Evolutionary conservation across 2,797 vertebrate species (phyloP), one percentile per base, ranked within the genome.

Genomic region (Tiaroga cobitis): DNA sequence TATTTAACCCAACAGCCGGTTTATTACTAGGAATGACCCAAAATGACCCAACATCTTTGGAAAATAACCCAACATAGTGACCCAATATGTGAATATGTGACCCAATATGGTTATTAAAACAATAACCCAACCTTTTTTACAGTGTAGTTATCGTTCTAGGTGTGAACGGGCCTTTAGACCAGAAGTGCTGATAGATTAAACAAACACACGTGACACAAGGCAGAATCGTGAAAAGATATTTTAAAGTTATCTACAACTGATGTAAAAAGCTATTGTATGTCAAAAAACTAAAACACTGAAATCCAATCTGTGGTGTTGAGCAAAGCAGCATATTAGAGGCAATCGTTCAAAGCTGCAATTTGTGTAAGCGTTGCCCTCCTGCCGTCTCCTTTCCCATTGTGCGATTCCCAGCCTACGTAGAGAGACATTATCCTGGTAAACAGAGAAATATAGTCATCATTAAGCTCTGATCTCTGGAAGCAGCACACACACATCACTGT

Each of bases 391-490:
- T 74, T 74, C 65, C 72, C 39, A 83, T 93, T 93, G 89, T 92
- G 90, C 86, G 78, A 54, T 86, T 85, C 83, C 82, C 89, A 89
- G 90, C 81, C 81, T 90, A 85, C 80, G 84, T 43, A 46, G 86
- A 46, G 86, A 89, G 83, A 86, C 89, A 91, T 88, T 84, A 83
- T 89, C 75, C 81, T 67, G 51, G 74, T 82, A 86, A 87, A 88
- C 84, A 80, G 72, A 81, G 89, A 84, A 88, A 87, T 83, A 83
- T 67, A 68, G 72, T 87, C 82, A 88, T 90, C 85, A 89, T 90
- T 90, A 92, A 91, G 89, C 75, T 86, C 83, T 92, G 93, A 93
- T 91, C 91, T 92, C 89, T 83, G 67, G 86, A 87, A 89, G 90
- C 91, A 90, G 76, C 90, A 91, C 88, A 87, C 88, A 89, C 89